Evolutionary conservation across 2,888 invertebrate species (phyloP).

Genomic region (Drosophila kuntzei): DNA sequence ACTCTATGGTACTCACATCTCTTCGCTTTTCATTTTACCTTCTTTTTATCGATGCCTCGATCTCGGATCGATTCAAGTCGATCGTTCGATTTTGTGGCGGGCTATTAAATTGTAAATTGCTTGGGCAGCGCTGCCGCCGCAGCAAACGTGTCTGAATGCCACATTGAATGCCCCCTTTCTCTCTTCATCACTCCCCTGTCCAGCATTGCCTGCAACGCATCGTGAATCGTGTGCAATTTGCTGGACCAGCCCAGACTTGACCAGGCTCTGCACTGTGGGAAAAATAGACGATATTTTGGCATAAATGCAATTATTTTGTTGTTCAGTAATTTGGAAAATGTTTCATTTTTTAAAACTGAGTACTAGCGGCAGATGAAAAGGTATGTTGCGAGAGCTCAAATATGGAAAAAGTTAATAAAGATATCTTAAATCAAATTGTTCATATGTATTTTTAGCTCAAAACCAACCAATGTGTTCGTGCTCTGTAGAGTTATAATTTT

Average conservation of each 20-base stretch:
- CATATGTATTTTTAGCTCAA: no score
- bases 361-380: no score
- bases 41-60: slow-evolving; percentile 16
- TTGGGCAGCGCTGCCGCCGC: slow-evolving; percentile 70
- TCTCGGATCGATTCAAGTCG: slow-evolving; percentile 39
- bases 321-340: no score
- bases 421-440: no score
- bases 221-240: slow-evolving; percentile 77
- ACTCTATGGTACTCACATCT: slow-evolving; percentile 7
- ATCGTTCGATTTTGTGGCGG: slow-evolving; percentile 78
- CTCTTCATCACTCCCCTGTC: neutral
- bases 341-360: no score
- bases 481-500: no score
- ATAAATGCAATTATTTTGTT: no score
- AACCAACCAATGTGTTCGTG: no score
- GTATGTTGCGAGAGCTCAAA: no score
- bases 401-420: no score
- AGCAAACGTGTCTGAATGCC: slow-evolving; percentile 78
- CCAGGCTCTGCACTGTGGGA: slow-evolving; percentile 8
- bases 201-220: slow-evolving; percentile 43
- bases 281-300: no score
- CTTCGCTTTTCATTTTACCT: slow-evolving; percentile 17
- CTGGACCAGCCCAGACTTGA: slow-evolving; percentile 51
- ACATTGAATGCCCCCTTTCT: slow-evolving; percentile 23
- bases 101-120: slow-evolving; percentile 81